Percentiles rank a stretch among this genome's conserved stretches.
Conservation (phyloP, 2,888 invertebrate genomes). For the Pyrgus malvae region DNA sequence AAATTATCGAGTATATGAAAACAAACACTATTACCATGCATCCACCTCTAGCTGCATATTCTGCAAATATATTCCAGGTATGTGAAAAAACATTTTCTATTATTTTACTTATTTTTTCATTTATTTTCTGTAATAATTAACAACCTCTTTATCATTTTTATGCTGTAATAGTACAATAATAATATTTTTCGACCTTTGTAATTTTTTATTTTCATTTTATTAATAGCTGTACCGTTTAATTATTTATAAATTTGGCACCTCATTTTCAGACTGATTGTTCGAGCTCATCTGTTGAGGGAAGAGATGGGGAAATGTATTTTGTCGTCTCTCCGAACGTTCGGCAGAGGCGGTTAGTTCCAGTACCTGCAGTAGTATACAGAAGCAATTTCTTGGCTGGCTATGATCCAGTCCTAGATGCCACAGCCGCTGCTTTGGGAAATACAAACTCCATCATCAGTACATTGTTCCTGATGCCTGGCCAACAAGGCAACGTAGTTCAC, state of each 20-base stretch:
- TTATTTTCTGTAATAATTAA: too few species aligned
- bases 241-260: too few species aligned
- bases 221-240: too few species aligned
- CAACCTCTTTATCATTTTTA: too few species aligned
- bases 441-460: slow-evolving; percentile 88
- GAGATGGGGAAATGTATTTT: slow-evolving; percentile 93
- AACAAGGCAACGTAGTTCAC: slow-evolving; percentile 90
- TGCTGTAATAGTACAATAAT: too few species aligned
- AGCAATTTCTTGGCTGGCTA: slow-evolving; percentile 91
- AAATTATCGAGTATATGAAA: slow-evolving; percentile 88
- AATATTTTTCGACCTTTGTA: too few species aligned
- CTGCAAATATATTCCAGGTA: slow-evolving; percentile 91
- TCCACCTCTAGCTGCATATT: slow-evolving; percentile 90
- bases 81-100: slow-evolving; percentile 36
- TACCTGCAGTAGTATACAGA: slow-evolving; percentile 91
- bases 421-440: slow-evolving; percentile 89
- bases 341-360: slow-evolving; percentile 90
- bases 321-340: slow-evolving; percentile 90
- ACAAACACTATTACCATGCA: slow-evolving; percentile 87
- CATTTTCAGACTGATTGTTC: slow-evolving; percentile 89
- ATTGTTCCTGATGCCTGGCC: slow-evolving; percentile 92
- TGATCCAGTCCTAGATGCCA: slow-evolving; percentile 91
- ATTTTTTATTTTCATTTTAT: too few species aligned
- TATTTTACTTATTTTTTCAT: background rate
- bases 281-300: slow-evolving; percentile 86